Evolutionary conservation across 2,113 vertebrate species (phyloP).

Genomic region (zebrafish (Danio rerio)): DNA sequence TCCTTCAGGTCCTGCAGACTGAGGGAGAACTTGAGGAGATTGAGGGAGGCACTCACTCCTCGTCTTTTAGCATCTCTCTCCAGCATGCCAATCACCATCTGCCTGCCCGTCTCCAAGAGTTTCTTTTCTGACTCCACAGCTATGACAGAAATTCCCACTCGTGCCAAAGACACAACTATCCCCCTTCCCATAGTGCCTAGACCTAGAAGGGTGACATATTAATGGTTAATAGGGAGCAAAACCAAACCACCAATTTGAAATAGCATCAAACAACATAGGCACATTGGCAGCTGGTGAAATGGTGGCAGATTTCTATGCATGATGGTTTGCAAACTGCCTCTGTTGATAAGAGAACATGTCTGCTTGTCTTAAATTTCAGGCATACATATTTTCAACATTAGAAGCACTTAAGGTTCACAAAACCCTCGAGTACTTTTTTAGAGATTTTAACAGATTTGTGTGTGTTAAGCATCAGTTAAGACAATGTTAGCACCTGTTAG

Average conservation of each 20-base stretch:
- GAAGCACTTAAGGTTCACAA: no score
- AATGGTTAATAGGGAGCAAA: background rate
- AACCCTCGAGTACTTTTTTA: no score
- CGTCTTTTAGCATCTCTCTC: constrained; percentile 78
- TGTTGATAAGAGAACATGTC: background rate
- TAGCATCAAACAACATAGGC: background rate
- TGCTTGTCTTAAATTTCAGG: background rate
- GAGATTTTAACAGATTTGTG: no score
- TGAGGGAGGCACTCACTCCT: constrained; percentile 53
- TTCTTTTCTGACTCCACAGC: constrained; percentile 84
- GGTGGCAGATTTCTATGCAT: constrained; percentile 1
- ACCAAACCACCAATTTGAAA: constrained; percentile 12
- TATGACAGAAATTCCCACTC: constrained; percentile 83
- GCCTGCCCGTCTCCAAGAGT: constrained; percentile 77
- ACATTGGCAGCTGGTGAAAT: background rate
- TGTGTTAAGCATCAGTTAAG: no score
- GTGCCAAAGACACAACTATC: constrained; percentile 83
- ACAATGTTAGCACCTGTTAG: no score
- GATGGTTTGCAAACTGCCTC: background rate
- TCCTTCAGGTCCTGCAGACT: constrained; percentile 72
- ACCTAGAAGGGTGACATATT: constrained; percentile 72
- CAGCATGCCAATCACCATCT: constrained; percentile 75
- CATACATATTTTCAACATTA: background rate
- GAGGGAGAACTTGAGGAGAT: constrained; percentile 74
- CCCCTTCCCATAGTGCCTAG: constrained; percentile 94